Percentiles rank a stretch among this genome's conserved stretches.
These are phyloP conservation scores for Chinchilla lanigera DNA, from an alignment of 2,113 vertebrate genomes.

Conservation along the genomic window DNA sequence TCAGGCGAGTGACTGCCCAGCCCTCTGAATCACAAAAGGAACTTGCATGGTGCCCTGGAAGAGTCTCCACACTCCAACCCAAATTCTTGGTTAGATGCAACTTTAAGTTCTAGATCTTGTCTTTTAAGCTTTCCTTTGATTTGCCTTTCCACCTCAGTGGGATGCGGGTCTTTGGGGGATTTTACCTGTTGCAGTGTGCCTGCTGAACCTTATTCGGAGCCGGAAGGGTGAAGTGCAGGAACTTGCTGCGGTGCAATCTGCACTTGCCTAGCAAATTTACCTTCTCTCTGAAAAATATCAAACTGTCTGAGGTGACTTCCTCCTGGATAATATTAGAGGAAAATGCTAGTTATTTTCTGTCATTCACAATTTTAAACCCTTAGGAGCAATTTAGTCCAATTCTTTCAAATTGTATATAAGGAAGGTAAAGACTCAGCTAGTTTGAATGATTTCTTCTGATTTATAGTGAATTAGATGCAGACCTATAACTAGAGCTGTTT, in stretches of 20 bases:
- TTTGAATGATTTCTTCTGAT: constrained; percentile 53
- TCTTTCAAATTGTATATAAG: background rate
- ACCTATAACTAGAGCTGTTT: background rate
- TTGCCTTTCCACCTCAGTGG: background rate
- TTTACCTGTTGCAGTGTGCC: background rate
- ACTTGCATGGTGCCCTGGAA: background rate
- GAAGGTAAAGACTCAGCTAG: background rate
- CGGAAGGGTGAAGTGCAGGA: background rate
- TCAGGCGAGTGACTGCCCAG: background rate
- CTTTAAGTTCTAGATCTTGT: background rate
- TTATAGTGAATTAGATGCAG: constrained; percentile 1
- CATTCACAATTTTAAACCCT: constrained; percentile 39
- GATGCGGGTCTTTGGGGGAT: background rate
- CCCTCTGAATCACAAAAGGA: background rate
- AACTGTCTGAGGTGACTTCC: background rate
- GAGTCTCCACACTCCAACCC: background rate
- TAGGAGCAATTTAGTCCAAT: constrained; percentile 49
- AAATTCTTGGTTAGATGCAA: background rate
- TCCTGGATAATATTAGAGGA: constrained; percentile 26
- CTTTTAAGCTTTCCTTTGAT: constrained; percentile 5
- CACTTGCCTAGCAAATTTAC: background rate
- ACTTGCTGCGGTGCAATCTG: background rate
- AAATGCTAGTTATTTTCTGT: constrained; percentile 19
- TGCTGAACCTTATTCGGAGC: background rate
- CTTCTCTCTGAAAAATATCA: constrained; percentile 16